Conservation (phyloP, 2,113 vertebrate species). For the Spea bombifrons region DNA sequence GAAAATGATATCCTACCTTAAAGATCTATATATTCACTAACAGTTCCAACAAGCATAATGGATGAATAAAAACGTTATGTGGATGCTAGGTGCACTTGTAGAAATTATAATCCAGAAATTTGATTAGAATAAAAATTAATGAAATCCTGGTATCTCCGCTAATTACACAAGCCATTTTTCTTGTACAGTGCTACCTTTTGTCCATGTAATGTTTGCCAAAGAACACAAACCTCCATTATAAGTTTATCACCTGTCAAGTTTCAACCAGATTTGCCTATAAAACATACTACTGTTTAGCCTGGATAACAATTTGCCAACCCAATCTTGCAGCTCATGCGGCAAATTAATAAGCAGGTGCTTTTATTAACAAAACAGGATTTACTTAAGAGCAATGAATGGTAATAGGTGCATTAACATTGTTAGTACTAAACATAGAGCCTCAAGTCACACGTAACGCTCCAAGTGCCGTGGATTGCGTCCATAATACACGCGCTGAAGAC, state of each 20-base stretch:
- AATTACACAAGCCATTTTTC: not conserved
- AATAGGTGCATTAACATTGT: not conserved
- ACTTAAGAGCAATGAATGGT: conserved; percentile 22
- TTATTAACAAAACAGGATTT: conserved; percentile 8
- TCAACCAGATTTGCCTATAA: conserved; percentile 14
- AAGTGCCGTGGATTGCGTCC: no score
- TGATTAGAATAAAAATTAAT: not conserved
- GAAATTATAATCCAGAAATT: not conserved
- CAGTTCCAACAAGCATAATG: no score
- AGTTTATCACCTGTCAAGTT: not conserved
- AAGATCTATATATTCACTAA: no score
- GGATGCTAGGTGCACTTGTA: not conserved
- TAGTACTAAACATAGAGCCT: conserved; percentile 8
- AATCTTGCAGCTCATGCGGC: not conserved
- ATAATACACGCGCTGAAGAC: no score
- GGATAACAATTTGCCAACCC: conserved; percentile 2
- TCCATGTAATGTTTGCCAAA: not conserved
- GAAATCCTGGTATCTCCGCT: not conserved
- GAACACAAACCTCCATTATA: not conserved
- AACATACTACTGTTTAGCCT: conserved; percentile 8
- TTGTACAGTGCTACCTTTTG: not conserved
- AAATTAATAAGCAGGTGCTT: conserved; percentile 34
- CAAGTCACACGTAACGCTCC: no score
- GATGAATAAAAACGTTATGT: no score
- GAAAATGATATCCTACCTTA: no score